phyloP scores from a whole-genome alignment of 2,888 invertebrate species.

The Eurois occulta region DNA sequence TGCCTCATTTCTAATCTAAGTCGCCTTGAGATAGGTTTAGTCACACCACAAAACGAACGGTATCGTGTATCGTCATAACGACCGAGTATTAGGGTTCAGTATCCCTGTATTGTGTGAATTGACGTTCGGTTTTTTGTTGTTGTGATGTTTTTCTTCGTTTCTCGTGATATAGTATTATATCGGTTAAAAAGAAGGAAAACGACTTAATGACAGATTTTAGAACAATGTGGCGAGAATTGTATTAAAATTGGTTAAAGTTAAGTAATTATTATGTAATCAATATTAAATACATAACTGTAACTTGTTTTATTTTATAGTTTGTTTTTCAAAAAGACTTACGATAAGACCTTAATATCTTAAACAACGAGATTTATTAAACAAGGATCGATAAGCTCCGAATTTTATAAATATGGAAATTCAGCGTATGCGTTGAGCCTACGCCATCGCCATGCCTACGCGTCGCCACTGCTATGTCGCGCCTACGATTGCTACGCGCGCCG shows the following conservation, averaged over 20 bases:
- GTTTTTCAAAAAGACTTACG: background rate
- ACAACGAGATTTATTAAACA: background rate
- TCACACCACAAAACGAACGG: conserved; percentile 3
- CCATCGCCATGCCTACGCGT: background rate
- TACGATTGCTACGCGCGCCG: conserved; percentile 7
- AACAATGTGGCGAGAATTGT: background rate
- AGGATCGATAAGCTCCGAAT: background rate
- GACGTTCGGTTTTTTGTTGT: background rate
- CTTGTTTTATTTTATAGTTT: background rate
- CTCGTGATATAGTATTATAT: background rate
- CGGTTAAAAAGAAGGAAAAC: background rate
- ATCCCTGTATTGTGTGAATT: background rate
- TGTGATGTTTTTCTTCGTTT: background rate
- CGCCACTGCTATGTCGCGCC: conserved; percentile 1
- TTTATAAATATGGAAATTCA: background rate
- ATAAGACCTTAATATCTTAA: background rate
- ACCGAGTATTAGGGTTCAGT: background rate
- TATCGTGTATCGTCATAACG: background rate
- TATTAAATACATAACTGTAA: background rate
- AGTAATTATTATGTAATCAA: background rate
- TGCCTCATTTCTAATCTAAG: background rate
- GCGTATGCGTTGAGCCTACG: background rate
- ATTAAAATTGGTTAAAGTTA: background rate
- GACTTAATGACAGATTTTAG: background rate
- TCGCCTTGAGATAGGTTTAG: background rate